phyloP scores from a whole-genome alignment of 2,113 vertebrate species.

The Athene cunicularia region DNA sequence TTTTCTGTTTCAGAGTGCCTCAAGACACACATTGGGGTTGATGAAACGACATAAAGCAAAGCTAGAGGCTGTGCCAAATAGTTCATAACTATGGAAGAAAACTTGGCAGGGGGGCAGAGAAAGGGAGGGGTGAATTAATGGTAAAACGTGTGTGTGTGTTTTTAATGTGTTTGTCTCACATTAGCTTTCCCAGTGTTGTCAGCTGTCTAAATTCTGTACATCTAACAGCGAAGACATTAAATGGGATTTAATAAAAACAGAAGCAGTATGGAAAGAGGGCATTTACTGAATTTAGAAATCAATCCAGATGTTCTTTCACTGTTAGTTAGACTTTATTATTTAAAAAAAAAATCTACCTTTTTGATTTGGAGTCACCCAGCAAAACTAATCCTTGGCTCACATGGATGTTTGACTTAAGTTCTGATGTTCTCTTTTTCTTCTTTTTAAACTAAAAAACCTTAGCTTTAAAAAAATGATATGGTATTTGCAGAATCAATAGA shows the following conservation, averaged over 20 bases:
- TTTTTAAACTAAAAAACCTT: slow-evolving; percentile 10
- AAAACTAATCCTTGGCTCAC: slow-evolving; percentile 7
- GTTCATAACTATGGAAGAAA: neutral
- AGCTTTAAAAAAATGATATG: neutral
- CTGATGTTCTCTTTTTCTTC: slow-evolving; percentile 3
- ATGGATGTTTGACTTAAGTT: slow-evolving; percentile 35
- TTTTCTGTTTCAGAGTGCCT: neutral
- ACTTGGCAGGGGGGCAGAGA: neutral
- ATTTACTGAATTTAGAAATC: neutral
- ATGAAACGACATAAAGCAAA: neutral
- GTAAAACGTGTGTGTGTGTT: neutral
- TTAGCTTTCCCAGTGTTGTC: neutral
- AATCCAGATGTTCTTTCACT: neutral
- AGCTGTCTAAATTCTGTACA: neutral
- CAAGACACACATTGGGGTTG: neutral
- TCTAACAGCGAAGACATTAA: neutral
- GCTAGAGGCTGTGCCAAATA: neutral
- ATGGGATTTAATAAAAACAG: neutral
- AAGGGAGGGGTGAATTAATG: neutral
- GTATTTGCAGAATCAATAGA: slow-evolving; percentile 54
- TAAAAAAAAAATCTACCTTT: neutral
- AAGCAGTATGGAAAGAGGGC: neutral
- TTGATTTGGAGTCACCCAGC: neutral
- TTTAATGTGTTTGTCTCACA: neutral
- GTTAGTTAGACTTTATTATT: neutral